Conservation (phyloP, 2,797 vertebrate genomes). For the Darevskia mixta region DNA sequence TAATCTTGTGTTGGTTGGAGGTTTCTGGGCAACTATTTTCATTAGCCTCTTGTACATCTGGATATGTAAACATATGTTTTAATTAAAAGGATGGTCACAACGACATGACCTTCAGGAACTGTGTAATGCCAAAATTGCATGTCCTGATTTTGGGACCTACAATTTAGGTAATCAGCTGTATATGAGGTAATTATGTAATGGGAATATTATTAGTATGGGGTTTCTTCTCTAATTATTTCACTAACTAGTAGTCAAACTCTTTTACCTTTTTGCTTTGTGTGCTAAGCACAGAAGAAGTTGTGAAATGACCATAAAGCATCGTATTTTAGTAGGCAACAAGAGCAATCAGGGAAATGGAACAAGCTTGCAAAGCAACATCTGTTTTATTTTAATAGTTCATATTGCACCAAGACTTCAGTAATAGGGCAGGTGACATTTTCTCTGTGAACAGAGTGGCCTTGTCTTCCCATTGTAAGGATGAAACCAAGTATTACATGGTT, state of each 20-base stretch:
- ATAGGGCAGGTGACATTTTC: neutral
- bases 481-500: neutral
- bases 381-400: neutral
- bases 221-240: neutral
- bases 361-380: conserved; percentile 5
- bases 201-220: neutral
- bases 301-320: conserved; percentile 9
- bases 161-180: neutral
- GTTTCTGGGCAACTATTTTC: conserved; percentile 23
- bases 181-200: conserved; percentile 27
- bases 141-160: conserved; percentile 4
- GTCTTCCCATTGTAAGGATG: too few relatives aligned
- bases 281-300: neutral
- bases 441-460: neutral
- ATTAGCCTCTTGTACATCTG: neutral
- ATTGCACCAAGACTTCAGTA: neutral
- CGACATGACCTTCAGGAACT: conserved; percentile 33
- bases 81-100: conserved; percentile 37
- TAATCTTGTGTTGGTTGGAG: neutral
- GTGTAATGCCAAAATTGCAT: neutral
- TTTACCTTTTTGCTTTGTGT: neutral
- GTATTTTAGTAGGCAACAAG: neutral
- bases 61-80: neutral
- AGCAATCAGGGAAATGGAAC: neutral
- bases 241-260: conserved; percentile 7